A percentile compares a stretch with the other conserved stretches of the same genome.
phyloP scores from a whole-genome alignment of 2,888 invertebrate species.

The Drosophila putrida region DNA sequence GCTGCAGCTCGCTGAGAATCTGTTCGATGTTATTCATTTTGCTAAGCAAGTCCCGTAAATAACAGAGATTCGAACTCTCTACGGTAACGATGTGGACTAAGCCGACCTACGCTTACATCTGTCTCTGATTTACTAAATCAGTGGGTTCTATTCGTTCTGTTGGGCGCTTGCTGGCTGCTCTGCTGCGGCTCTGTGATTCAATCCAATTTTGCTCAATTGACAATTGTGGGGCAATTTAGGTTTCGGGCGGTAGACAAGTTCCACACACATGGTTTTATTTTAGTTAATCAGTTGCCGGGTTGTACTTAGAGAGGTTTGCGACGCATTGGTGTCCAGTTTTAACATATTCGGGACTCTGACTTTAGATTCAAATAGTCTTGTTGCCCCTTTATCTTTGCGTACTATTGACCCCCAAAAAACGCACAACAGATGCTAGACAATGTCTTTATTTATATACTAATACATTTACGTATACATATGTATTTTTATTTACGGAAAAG shows the following conservation, averaged over 20 bases:
- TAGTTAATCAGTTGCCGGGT: constrained; percentile 56
- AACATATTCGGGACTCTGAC: constrained; percentile 32
- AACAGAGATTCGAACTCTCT: constrained; percentile 2
- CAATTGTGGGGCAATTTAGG: constrained; percentile 77
- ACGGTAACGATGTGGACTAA: constrained; percentile 25
- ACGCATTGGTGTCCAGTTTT: constrained; percentile 52
- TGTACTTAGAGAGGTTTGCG: constrained; percentile 48
- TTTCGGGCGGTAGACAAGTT: constrained; percentile 54
- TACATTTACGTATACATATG: neutral
- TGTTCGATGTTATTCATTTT: constrained; percentile 83
- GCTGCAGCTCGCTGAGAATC: constrained; percentile 82
- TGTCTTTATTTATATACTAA: neutral
- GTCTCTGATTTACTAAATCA: constrained; percentile 54
- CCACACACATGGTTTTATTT: constrained; percentile 50
- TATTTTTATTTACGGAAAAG: constrained; percentile 18
- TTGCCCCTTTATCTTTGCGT: constrained; percentile 22
- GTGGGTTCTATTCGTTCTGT: constrained; percentile 41
- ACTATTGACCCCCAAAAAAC: constrained; percentile 45
- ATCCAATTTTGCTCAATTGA: constrained; percentile 76
- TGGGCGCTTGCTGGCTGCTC: constrained; percentile 42
- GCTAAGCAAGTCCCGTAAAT: neutral
- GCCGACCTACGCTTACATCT: constrained; percentile 28
- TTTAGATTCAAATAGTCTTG: constrained; percentile 27
- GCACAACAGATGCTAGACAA: neutral
- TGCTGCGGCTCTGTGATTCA: constrained; percentile 57